These are phyloP conservation scores for Stenodera caucasica DNA, from an alignment of 2,888 invertebrate species.

Conservation along the genomic window DNA sequence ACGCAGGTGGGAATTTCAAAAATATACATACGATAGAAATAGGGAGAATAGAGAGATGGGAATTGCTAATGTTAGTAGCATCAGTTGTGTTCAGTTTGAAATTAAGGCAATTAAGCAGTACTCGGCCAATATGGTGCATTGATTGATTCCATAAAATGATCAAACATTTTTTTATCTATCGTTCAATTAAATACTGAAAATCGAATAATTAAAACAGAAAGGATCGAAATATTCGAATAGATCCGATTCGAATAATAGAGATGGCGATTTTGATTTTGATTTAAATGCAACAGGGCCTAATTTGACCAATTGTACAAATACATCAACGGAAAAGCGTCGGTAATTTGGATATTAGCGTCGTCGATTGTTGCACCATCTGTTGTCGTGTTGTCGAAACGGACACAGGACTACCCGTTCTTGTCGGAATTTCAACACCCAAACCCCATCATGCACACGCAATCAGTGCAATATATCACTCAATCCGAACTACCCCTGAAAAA, in stretches of 20 bases:
- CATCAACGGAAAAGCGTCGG: constrained; percentile 18
- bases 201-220: too few relatives aligned
- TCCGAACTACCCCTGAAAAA: too few relatives aligned
- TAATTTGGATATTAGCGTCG: constrained; percentile 30
- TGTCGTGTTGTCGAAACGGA: constrained; percentile 24
- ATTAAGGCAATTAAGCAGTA: constrained; percentile 50
- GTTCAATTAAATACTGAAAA: constrained; percentile 43
- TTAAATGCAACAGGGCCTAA: constrained; percentile 11
- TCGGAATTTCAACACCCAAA: constrained; percentile 3
- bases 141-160: constrained; percentile 50
- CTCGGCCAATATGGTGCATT: constrained; percentile 50
- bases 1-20: constrained; percentile 42
- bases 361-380: constrained; percentile 30
- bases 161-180: constrained; percentile 35
- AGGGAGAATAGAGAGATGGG: not conserved
- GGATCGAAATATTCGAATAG: too few relatives aligned
- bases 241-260: not conserved
- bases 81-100: constrained; percentile 40
- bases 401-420: constrained; percentile 10
- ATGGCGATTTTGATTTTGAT: not conserved
- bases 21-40: constrained; percentile 39
- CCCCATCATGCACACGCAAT: not conserved
- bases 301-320: constrained; percentile 23
- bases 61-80: constrained; percentile 13
- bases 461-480: not conserved